phyloP scores from a whole-genome alignment of 2,888 invertebrate genomes.

The Silvanus unidentatus region DNA sequence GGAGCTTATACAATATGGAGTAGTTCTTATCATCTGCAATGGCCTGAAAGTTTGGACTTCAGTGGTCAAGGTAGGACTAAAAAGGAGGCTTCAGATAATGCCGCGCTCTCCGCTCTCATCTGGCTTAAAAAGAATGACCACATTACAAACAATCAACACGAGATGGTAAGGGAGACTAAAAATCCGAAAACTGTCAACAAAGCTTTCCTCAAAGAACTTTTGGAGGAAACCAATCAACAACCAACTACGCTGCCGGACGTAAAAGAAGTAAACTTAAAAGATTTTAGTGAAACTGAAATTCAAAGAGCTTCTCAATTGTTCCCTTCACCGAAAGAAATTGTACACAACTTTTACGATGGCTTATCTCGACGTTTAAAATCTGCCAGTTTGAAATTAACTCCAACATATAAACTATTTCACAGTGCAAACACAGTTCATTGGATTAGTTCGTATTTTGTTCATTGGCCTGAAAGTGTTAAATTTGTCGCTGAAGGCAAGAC shows the following conservation, averaged over 20 bases:
- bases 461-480: constrained; percentile 54
- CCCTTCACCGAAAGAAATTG: constrained; percentile 49
- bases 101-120: constrained; percentile 51
- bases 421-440: constrained; percentile 36
- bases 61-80: constrained; percentile 50
- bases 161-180: too few relatives aligned
- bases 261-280: too few relatives aligned
- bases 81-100: constrained; percentile 50
- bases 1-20: constrained; percentile 47
- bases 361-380: too few relatives aligned
- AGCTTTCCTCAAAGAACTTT: too few relatives aligned
- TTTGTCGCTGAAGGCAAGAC: constrained; percentile 50
- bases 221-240: too few relatives aligned
- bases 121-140: constrained; percentile 50
- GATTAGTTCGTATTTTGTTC: constrained; percentile 51
- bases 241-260: too few relatives aligned
- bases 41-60: constrained; percentile 56
- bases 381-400: constrained; percentile 36
- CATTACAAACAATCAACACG: constrained; percentile 38
- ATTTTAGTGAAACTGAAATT: too few relatives aligned
- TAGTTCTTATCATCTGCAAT: constrained; percentile 51
- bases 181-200: too few relatives aligned
- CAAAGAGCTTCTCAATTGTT: constrained; percentile 33
- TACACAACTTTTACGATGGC: constrained; percentile 45
- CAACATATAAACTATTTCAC: constrained; percentile 36